Evolutionary conservation across 2,113 vertebrate species (phyloP), one percentile per base, ranked within the genome.

Genomic region (Leptocoma aspasia): DNA sequence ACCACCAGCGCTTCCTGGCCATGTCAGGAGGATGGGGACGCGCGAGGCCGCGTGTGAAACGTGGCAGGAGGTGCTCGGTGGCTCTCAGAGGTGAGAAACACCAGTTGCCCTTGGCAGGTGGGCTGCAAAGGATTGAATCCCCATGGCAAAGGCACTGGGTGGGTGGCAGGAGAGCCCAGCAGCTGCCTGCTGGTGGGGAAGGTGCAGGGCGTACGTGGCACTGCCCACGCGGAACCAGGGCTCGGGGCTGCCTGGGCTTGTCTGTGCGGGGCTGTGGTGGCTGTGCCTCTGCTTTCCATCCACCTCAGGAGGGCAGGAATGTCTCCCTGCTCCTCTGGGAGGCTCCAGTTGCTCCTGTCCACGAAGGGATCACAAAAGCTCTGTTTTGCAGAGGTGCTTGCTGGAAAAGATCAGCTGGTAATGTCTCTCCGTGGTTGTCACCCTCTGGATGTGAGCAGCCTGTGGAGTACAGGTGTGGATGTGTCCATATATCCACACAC

Each of bases 11-110:
- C 13, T 3, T 30, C 12, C 85, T 33, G 50, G 7, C 31, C 0
- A 0, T 23, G 30, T 47, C 64, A 5, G 7, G 35, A 41, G 39
- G 47, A 33, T 0, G 4, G 61, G 90, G 23, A 21, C 37, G 4
- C 3, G 0, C 13, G 5, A 41, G 41, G 1, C 0, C 0, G 1
- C 0, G 5, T 0, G 0, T 26, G 37, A 41, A 37, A 35, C 5
- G 5, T 52, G 70, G 52, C 45, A 57, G 70, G 19, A 73, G 20
- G 22, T 22, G 79, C 56, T 35, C 45, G 18, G 0, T 30, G 44
- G 44, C 24, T 28, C 26, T 41, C 66, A 13, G 45, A 61, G 37
- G 23, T 3, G 44, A 28, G 5, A 33, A 73, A 45, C n/a, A 12
- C 4, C 22, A 1, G 5, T 0, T 7, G 16, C 30, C n/a, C 37